These are phyloP conservation scores for Melanaphis sacchari DNA, from an alignment of 1,140 invertebrate genomes.

Conservation along the genomic window DNA sequence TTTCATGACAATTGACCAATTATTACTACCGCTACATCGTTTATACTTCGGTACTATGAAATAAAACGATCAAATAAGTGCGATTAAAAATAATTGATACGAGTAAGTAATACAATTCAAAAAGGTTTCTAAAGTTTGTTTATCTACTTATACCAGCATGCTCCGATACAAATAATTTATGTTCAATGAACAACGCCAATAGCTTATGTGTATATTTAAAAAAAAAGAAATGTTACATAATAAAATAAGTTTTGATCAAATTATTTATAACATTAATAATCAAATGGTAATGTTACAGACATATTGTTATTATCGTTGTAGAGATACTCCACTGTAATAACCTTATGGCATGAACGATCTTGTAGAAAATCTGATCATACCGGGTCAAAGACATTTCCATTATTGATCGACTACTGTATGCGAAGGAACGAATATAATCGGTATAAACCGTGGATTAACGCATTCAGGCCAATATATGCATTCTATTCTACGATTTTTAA, in stretches of 20 bases:
- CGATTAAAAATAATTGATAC: neutral
- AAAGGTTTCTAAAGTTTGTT: neutral
- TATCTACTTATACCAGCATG: neutral
- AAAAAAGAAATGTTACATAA: neutral
- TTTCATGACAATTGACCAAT: too few species aligned
- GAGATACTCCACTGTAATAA: neutral
- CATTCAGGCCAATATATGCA: neutral
- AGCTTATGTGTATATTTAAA: neutral
- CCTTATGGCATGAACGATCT: neutral
- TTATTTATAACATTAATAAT: neutral
- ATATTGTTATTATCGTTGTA: neutral
- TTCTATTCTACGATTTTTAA: too few species aligned
- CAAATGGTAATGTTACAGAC: neutral
- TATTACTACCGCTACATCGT: too few species aligned
- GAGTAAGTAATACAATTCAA: neutral
- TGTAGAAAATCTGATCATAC: neutral
- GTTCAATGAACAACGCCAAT: neutral
- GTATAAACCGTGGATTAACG: neutral
- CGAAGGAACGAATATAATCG: neutral
- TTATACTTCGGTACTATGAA: too few species aligned
- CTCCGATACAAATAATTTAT: neutral
- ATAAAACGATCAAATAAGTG: neutral
- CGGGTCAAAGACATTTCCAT: neutral
- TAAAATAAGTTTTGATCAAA: neutral
- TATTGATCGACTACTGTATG: neutral